Evolutionary conservation across 2,113 vertebrate genomes (phyloP).

Genomic region (Myiozetetes cayanensis): DNA sequence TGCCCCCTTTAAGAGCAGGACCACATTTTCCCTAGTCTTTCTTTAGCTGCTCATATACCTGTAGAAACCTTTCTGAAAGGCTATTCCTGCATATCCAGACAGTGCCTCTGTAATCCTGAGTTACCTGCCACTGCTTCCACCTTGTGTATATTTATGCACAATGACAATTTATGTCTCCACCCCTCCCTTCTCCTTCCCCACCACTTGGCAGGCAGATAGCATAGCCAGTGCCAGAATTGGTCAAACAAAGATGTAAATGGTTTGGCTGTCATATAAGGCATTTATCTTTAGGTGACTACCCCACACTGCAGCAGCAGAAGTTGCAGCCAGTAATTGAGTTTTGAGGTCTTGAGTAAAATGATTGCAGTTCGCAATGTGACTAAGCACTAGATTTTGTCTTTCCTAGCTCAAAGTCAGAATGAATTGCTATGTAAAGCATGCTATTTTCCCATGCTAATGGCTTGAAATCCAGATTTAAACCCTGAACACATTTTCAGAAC

Average conservation of each 20-base stretch:
- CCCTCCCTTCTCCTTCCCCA: background rate
- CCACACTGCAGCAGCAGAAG: background rate
- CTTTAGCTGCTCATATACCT: background rate
- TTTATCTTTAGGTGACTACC: background rate
- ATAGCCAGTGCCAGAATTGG: background rate
- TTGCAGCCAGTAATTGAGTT: background rate
- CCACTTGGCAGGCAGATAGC: background rate
- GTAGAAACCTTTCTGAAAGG: background rate
- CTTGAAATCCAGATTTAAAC: background rate
- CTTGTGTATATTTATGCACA: background rate
- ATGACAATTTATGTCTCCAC: background rate
- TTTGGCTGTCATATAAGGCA: background rate
- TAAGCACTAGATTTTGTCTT: background rate
- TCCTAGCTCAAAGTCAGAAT: background rate
- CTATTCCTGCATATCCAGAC: background rate
- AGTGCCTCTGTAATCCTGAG: background rate
- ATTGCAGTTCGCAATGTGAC: background rate
- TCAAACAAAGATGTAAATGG: background rate
- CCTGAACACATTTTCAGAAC: background rate
- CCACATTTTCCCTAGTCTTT: background rate
- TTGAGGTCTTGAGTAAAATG: background rate
- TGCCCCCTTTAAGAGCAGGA: background rate
- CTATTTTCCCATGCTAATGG: background rate
- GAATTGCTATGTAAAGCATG: background rate
- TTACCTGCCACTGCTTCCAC: background rate